These are phyloP conservation scores for Leptoclinus maculatus DNA, from an alignment of 2,797 vertebrate genomes.

Conservation along the genomic window DNA sequence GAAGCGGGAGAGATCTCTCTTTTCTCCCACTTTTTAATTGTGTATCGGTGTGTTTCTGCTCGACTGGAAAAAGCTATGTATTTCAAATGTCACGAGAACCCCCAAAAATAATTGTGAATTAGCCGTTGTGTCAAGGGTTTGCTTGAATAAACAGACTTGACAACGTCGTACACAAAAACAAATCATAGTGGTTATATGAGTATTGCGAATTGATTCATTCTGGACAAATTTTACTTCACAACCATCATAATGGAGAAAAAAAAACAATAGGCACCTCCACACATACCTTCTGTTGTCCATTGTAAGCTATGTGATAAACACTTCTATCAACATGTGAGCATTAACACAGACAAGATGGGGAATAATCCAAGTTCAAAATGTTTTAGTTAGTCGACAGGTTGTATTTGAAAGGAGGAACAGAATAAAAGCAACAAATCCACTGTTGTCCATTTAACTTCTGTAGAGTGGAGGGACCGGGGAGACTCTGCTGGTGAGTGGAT, in stretches of 20 bases:
- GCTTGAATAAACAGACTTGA: background rate
- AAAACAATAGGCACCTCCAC: background rate
- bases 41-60: background rate
- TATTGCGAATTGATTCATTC: background rate
- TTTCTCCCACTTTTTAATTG: background rate
- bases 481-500: background rate
- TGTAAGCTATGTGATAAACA: background rate
- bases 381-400: background rate
- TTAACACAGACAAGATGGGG: background rate
- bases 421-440: background rate
- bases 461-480: background rate
- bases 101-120: background rate
- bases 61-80: background rate
- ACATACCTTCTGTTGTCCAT: background rate
- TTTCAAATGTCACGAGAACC: constrained; percentile 7
- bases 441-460: background rate
- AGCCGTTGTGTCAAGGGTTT: background rate
- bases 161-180: background rate
- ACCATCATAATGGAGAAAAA: background rate
- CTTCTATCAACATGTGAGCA: background rate
- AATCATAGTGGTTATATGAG: background rate
- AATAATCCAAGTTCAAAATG: background rate
- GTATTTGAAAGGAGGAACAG: background rate
- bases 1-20: background rate
- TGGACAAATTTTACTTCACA: background rate